Conservation (phyloP, 2,888 invertebrate genomes). For the Clivina fossor region DNA sequence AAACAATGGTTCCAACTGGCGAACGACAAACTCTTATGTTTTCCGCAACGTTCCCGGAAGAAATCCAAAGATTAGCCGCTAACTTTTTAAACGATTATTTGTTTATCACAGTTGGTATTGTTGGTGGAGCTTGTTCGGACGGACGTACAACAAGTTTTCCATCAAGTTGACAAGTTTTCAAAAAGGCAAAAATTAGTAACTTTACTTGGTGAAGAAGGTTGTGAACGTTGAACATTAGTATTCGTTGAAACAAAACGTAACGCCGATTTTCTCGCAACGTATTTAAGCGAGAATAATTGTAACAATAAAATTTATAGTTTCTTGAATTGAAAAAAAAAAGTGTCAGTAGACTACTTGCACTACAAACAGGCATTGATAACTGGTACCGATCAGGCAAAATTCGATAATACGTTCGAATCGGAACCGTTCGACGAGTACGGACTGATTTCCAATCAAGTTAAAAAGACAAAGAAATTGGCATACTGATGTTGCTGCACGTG, state of each 20-base stretch:
- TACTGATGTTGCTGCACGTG: slow-evolving; percentile 92
- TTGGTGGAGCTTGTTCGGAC: slow-evolving; percentile 92
- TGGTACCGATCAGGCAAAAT: too few species aligned
- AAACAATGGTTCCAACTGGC: slow-evolving; percentile 59
- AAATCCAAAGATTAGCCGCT: slow-evolving; percentile 75
- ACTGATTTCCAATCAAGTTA: too few species aligned
- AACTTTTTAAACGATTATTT: slow-evolving; percentile 78
- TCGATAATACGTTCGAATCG: too few species aligned
- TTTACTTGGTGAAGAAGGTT: slow-evolving; percentile 62
- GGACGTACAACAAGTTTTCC: slow-evolving; percentile 83
- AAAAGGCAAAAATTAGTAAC: slow-evolving; percentile 75
- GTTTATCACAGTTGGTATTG: slow-evolving; percentile 88
- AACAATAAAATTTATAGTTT: too few species aligned
- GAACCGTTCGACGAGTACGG: too few species aligned
- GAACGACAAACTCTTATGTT: slow-evolving; percentile 72
- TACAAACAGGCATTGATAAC: too few species aligned
- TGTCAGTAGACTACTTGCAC: too few species aligned
- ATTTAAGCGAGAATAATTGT: slow-evolving; percentile 76
- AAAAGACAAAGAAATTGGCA: too few species aligned
- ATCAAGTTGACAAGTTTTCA: slow-evolving; percentile 68
- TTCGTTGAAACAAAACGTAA: slow-evolving; percentile 90
- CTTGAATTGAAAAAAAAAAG: too few species aligned
- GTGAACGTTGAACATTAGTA: slow-evolving; percentile 69
- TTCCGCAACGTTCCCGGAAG: slow-evolving; percentile 74
- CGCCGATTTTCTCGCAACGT: slow-evolving; percentile 86